Conservation (phyloP, 2,888 invertebrate genomes). For the Agrochola macilenta region DNA sequence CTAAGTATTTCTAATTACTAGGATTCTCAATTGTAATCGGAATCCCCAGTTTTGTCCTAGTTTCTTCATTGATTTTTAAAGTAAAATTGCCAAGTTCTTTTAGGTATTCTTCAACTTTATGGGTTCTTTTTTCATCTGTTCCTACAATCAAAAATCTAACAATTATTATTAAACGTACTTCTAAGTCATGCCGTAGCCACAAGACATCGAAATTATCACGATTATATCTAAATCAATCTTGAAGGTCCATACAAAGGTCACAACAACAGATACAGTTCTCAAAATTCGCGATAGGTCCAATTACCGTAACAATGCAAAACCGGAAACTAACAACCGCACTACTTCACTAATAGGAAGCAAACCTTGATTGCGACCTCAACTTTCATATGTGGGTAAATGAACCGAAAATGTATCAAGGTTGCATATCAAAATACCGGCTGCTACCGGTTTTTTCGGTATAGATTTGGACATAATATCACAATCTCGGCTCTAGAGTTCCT, state of each 20-base stretch:
- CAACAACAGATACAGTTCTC: background rate
- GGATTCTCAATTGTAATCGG: background rate
- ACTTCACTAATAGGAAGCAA: conserved; percentile 67
- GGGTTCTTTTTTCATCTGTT: background rate
- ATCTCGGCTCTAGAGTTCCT: conserved; percentile 43
- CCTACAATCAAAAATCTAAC: background rate
- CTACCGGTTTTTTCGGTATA: conserved; percentile 58
- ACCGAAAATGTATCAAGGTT: conserved; percentile 71
- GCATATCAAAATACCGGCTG: conserved; percentile 57
- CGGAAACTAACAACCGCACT: conserved; percentile 64
- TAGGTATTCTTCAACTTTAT: background rate
- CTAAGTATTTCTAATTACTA: background rate
- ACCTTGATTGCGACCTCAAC: conserved; percentile 73
- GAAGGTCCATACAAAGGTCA: conserved; percentile 12
- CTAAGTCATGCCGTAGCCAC: background rate
- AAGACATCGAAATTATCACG: background rate
- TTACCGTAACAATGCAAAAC: conserved; percentile 59
- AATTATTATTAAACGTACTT: background rate
- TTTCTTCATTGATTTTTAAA: background rate
- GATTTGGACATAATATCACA: conserved; percentile 40
- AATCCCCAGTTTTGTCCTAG: background rate
- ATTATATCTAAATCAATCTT: background rate
- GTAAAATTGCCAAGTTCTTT: background rate
- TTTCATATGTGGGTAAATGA: conserved; percentile 73
- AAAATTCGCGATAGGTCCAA: conserved; percentile 32